Base-by-base conservation (phyloP, 2,797 vertebrate species). In the Sebastes cheni region DNA sequence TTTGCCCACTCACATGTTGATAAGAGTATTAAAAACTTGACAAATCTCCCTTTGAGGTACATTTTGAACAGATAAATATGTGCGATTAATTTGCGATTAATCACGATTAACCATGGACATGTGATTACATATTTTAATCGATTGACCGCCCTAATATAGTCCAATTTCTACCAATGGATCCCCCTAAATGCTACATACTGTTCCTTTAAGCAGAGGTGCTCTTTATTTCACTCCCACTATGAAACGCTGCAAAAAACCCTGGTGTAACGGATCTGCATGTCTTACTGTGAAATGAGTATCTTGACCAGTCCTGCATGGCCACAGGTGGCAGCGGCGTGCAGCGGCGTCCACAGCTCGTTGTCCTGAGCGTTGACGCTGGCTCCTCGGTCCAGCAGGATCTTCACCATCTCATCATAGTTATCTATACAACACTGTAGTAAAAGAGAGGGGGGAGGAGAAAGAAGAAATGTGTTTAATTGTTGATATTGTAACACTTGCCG, bases 331-430 rank as follows among this genome's bases (percentile, higher is more conserved):
- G 98, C 98, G 0, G 98, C 98, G 3, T 99, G 98, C 88, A 99
- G 90, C 0, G 98, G 98, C 0, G 98, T 99, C 98, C 98, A 99
- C 69, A 99, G 94, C 91, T 99, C 98, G 0, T 99, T 99, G 95
- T 99, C 98, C 94, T 97, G 97, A 75, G 98, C 96, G 0, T 99
- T 99, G 77, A 98, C 97, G 0, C 96, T 96, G 30, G 98, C 98
- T 50, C 98, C 97, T 0, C 97, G 97, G 90, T 90, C 96, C 80
- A 99, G 94, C 52, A 99, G 95, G 84, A 99, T 95, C 93, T 96
- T 97, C 80, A 99, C 98, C 84, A 99, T 98, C 81, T 99, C 98
- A 91, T 99, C 98, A 42, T 98, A 99, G 95, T 99, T 99, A 95
- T 99, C 98, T 61, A 99, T 99, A 81, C 98, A 99, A 95, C 98